Evolutionary conservation across 2,888 invertebrate genomes (phyloP), one percentile per base, ranked within the genome.

Genomic region (Palloptera scutellata): DNA sequence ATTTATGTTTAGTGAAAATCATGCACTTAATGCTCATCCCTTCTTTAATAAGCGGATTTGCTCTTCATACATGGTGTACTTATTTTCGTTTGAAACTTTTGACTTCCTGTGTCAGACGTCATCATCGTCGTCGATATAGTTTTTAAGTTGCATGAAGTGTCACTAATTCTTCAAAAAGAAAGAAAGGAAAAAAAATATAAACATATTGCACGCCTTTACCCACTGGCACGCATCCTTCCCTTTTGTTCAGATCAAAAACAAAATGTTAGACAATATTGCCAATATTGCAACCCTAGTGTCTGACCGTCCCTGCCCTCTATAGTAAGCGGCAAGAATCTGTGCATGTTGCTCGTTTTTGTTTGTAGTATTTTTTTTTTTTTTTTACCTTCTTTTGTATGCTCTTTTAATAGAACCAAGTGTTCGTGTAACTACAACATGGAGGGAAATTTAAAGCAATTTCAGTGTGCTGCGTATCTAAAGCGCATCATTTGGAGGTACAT

Each of bases 141-240:
- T 78, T 60, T 78, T 78, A 82, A 78, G 64, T 75, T 69, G 78
- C 82, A 75, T 81, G 79, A 81, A 81, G 82, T 83, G 82, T 83
- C 78, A 76, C 81, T 73, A 82, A 83, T 78, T 76, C 77, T 72
- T 76, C 76, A 81, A 77, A 81, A 77, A 75, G 78, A 74, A n/a
- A n/a, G n/a, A 79, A 74, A 75, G 73, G 55, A 53, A 63, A 30
- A 30, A 30, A 78, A 74, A 75, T 73, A 60, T 41, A 63, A 72
- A 67, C 72, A 72, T 73, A 73, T 73, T 73, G 71, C 61, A 65
- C 61, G 66, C 61, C 54, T 48, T 30, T 30, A 30, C 30, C 6
- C 30, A 30, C 30, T 30, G 30, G 6, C 30, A 48, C n/a, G n/a
- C n/a, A n/a, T n/a, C n/a, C n/a, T n/a, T n/a, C 51, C 51, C 15